phyloP scores from a whole-genome alignment of 2,113 vertebrate species.

The Chionomys nivalis region DNA sequence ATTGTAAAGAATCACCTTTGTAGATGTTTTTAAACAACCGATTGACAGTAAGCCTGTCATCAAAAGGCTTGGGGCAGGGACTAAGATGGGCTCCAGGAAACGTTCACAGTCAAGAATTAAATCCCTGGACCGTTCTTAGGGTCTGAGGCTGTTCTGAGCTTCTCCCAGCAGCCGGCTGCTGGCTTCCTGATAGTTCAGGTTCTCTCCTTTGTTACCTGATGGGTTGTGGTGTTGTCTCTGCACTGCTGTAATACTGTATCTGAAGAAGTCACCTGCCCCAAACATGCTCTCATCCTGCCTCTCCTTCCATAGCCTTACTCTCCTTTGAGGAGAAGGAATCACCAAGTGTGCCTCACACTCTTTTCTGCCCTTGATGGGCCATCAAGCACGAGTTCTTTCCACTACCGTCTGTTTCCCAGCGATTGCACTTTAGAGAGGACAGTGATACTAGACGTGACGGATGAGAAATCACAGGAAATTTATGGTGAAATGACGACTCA shows the following conservation, averaged over 20 bases:
- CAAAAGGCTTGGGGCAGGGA: neutral
- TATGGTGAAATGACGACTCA: neutral
- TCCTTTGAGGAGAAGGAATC: slow-evolving; percentile 29
- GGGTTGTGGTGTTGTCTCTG: neutral
- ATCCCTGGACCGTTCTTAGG: neutral
- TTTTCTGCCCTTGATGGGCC: neutral
- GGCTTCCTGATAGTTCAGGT: slow-evolving; percentile 12
- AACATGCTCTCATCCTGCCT: neutral
- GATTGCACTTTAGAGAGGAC: neutral
- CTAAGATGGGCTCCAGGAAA: neutral
- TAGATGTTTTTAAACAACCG: neutral
- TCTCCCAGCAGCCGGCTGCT: neutral
- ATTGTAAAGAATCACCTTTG: neutral
- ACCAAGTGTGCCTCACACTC: neutral
- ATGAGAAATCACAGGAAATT: neutral
- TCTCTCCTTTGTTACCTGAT: neutral
- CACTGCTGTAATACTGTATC: neutral
- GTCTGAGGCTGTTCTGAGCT: neutral
- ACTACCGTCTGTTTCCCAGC: slow-evolving; percentile 33
- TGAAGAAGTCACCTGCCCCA: slow-evolving; percentile 29
- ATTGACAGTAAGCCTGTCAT: neutral
- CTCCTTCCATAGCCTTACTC: neutral
- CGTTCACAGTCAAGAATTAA: neutral
- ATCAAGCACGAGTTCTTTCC: neutral
- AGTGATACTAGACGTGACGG: slow-evolving; percentile 17